Conservation (phyloP, 2,888 invertebrate genomes). For the Anorthoa munda region DNA sequence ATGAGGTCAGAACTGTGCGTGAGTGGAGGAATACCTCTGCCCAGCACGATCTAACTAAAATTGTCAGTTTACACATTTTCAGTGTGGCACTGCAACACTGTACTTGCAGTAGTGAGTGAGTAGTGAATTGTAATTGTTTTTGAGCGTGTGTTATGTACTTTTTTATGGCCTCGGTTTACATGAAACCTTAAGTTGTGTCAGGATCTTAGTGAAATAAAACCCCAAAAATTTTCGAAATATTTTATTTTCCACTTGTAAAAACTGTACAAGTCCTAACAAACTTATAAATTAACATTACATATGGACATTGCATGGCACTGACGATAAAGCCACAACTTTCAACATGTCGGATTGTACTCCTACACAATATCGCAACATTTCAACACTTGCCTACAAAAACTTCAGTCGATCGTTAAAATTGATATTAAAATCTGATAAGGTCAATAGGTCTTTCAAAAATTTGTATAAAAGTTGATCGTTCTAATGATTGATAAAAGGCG, state of each 20-base stretch:
- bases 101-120: not conserved
- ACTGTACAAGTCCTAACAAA: slow-evolving; percentile 92
- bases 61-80: not conserved
- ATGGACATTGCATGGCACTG: slow-evolving; percentile 91
- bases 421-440: slow-evolving; percentile 67
- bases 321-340: slow-evolving; percentile 77
- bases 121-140: not conserved
- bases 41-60: no score
- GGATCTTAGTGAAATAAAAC: slow-evolving; percentile 71
- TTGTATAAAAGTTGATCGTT: slow-evolving; percentile 62
- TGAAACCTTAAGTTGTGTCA: not conserved
- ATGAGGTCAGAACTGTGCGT: no score
- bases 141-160: not conserved
- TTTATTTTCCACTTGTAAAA: slow-evolving; percentile 91
- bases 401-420: slow-evolving; percentile 75
- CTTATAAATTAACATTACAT: slow-evolving; percentile 89
- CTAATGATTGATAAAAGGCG: slow-evolving; percentile 59
- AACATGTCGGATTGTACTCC: slow-evolving; percentile 73
- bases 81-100: not conserved
- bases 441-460: slow-evolving; percentile 61
- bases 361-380: slow-evolving; percentile 72
- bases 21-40: no score
- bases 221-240: slow-evolving; percentile 85
- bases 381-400: slow-evolving; percentile 74
- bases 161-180: not conserved